These are phyloP conservation scores for Antheraea yamamai DNA, from an alignment of 2,888 invertebrate species.

Conservation along the genomic window DNA sequence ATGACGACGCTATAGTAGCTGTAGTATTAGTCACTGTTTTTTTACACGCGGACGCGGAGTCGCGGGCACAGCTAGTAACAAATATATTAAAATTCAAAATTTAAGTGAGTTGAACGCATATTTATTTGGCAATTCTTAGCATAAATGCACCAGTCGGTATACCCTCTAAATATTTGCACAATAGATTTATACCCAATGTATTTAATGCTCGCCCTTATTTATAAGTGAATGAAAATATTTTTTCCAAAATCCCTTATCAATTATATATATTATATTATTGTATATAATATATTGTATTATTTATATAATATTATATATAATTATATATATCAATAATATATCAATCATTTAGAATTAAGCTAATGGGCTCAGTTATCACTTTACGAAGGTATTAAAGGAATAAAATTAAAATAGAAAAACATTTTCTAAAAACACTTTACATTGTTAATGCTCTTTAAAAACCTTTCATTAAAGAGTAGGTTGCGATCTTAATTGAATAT, in stretches of 20 bases:
- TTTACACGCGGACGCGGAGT: too few relatives aligned
- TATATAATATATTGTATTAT: too few relatives aligned
- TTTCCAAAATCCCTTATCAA: background rate
- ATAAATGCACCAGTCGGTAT: background rate
- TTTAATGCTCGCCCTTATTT: background rate
- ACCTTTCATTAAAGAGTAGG: constrained; percentile 16
- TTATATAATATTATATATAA: too few relatives aligned
- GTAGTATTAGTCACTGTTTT: too few relatives aligned
- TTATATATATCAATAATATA: too few relatives aligned
- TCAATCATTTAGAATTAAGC: background rate
- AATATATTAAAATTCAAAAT: background rate
- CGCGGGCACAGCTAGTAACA: background rate
- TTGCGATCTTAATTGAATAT: constrained; percentile 21
- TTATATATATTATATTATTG: too few relatives aligned
- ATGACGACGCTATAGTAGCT: too few relatives aligned
- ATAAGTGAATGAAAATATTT: background rate
- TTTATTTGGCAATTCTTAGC: background rate
- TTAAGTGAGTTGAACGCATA: background rate
- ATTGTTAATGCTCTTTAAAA: constrained; percentile 12
- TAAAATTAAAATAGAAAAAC: background rate
- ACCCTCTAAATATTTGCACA: background rate
- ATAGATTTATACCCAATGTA: background rate
- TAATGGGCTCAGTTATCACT: background rate
- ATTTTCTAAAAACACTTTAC: background rate
- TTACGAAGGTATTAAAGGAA: background rate